A percentile compares a stretch with the other conserved stretches of the same genome.
phyloP scores from a whole-genome alignment of 1,140 invertebrate genomes.

The Pygmarrhopalites habei region DNA sequence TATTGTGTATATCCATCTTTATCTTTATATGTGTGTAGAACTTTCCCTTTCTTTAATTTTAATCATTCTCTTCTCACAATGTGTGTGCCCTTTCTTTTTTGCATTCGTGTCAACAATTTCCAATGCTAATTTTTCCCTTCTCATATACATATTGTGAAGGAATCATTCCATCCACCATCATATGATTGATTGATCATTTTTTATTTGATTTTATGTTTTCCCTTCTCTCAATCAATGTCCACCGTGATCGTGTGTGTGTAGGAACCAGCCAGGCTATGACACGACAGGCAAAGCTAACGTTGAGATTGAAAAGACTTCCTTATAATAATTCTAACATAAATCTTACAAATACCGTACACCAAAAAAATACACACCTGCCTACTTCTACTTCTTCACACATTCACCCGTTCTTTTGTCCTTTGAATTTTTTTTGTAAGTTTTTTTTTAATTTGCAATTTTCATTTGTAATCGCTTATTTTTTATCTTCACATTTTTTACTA shows the following conservation, averaged over 20 bases:
- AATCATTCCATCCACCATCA: too few species aligned
- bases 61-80: not conserved
- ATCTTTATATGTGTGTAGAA: too few species aligned
- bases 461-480: too few species aligned
- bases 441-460: too few species aligned
- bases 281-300: not conserved
- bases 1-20: too few species aligned
- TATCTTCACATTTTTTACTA: too few species aligned
- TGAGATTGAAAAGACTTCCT: not conserved
- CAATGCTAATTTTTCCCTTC: not conserved
- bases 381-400: too few species aligned
- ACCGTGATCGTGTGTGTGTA: not conserved
- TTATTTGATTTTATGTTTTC: not conserved
- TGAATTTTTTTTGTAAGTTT: too few species aligned
- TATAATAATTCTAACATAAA: not conserved
- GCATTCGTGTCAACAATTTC: not conserved
- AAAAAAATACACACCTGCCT: too few species aligned
- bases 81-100: not conserved
- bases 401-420: too few species aligned
- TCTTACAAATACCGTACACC: too few species aligned
- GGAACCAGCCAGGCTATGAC: not conserved
- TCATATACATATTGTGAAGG: not conserved
- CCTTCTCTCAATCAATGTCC: not conserved
- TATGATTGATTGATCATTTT: not conserved
- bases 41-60: too few species aligned